Conservation (phyloP, 2,113 vertebrate genomes). For the Mixornis gularis region DNA sequence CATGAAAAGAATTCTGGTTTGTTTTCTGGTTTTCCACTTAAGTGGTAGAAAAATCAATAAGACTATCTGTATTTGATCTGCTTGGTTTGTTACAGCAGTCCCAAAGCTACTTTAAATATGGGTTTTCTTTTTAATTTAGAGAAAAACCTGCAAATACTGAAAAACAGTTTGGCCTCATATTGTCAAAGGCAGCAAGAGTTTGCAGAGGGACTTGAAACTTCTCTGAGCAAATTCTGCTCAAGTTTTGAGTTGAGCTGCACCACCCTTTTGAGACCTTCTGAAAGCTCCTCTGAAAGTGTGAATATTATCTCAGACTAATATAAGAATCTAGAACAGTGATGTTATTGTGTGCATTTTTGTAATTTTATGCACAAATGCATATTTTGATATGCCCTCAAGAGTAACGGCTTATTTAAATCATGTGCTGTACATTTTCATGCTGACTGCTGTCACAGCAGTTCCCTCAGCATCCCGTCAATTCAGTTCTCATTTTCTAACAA, state of each 20-base stretch:
- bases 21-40: background rate
- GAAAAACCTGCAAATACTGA: background rate
- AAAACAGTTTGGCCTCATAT: background rate
- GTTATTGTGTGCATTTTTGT: background rate
- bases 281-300: background rate
- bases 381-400: background rate
- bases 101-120: background rate
- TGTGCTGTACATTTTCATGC: background rate
- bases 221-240: background rate
- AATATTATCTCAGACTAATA: background rate
- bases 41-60: background rate
- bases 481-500: background rate
- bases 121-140: background rate
- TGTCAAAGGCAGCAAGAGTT: background rate
- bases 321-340: background rate
- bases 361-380: background rate
- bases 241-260: background rate
- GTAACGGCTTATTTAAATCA: background rate
- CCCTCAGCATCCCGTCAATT: background rate
- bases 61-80: background rate
- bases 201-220: background rate
- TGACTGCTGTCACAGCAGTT: background rate
- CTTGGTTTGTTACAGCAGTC: background rate
- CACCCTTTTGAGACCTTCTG: background rate
- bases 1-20: rapidly evolving